Evolutionary conservation across 2,797 vertebrate species (phyloP), one percentile per base, ranked within the genome.

Genomic region (Urophycis tenuis): DNA sequence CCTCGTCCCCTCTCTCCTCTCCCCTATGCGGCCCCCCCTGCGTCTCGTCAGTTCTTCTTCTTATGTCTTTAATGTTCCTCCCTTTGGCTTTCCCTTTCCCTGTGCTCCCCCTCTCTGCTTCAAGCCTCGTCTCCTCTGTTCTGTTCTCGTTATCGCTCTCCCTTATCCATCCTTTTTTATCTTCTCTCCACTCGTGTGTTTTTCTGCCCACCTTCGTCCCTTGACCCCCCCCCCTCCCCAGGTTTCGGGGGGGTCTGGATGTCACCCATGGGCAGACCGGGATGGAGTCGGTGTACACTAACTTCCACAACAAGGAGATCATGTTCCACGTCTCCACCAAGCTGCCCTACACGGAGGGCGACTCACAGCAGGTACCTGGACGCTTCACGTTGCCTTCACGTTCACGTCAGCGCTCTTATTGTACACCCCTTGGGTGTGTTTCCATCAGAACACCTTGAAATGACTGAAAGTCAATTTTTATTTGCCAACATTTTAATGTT

Each of bases 261-360:
- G 96, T 98, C 85, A 92, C 96, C 74, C 97, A 98, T 0, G 97
- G 97, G 5, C 97, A 99, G 90, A 99, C 97, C 0, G 97, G 97
- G 81, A 95, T 88, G 0, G 96, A 98, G 84, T 98, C 97, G 0
- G 75, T 95, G 83, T 99, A 98, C 88, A 95, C 94, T 84, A 95
- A 92, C 91, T 99, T 98, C 89, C 95, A 95, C 64, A 95, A 93
- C 91, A 97, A 96, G 89, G 97, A 99, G 92, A 96, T 98, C 87
- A 98, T 99, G 97, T 97, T 99, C 90, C 97, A 98, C 2, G 95
- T 99, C 83, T 97, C 97, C 86, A 99, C 97, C 86, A 99, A 97
- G 87, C 94, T 98, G 89, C 97, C 97, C 85, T 99, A 95, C 91
- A 98, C 97, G 0, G 97, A 98, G 88, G 97, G 97, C 73, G 97